Evolutionary conservation across 2,797 vertebrate species (phyloP).

Genomic region (Ptychobarbus kaznakovi): DNA sequence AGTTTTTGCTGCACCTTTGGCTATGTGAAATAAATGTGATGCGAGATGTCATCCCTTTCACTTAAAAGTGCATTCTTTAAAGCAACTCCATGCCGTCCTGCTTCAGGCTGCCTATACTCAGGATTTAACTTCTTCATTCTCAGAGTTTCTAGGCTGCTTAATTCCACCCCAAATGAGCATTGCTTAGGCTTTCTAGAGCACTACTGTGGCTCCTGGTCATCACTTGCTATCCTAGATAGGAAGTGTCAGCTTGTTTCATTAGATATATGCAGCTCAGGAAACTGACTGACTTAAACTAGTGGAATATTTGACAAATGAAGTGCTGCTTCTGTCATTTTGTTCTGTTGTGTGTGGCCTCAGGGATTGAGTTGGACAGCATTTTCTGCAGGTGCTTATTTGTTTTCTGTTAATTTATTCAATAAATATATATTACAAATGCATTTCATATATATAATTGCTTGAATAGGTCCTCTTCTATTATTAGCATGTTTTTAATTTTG

Average conservation of each 20-base stretch:
- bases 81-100: not conserved
- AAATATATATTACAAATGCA: not conserved
- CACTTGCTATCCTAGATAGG: not conserved
- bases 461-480: not conserved
- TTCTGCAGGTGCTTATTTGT: not conserved
- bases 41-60: slow-evolving; percentile 27
- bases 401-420: not conserved
- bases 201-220: not conserved
- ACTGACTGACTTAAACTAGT: slow-evolving; percentile 6
- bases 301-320: slow-evolving; percentile 8
- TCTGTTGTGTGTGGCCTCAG: slow-evolving; percentile 17
- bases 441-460: not conserved
- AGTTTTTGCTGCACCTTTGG: slow-evolving; percentile 31
- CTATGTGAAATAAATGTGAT: slow-evolving; percentile 19
- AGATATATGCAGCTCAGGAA: not conserved
- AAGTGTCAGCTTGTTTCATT: slow-evolving; percentile 15
- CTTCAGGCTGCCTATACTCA: slow-evolving; percentile 4
- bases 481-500: not conserved
- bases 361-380: not conserved
- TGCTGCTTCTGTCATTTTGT: not conserved
- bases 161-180: slow-evolving; percentile 5
- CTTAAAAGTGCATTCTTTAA: slow-evolving; percentile 52
- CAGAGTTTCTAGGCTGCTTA: not conserved
- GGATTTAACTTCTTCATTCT: slow-evolving; percentile 31
- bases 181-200: slow-evolving; percentile 11